Conservation (phyloP, 2,888 invertebrate genomes). For the Pharmacophagus antenor region DNA sequence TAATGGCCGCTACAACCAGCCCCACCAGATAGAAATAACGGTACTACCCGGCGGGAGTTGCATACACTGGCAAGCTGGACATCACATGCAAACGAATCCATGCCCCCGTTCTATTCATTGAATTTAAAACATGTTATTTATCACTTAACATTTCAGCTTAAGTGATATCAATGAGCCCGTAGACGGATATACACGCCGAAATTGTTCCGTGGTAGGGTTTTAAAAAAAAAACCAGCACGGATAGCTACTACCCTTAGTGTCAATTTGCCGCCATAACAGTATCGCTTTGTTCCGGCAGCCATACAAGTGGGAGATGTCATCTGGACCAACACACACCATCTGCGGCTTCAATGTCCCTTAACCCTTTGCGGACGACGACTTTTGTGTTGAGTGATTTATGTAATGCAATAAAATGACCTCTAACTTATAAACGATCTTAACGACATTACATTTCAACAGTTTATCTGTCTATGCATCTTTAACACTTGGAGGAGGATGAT, state of each 20-base stretch:
- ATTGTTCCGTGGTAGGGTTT: too few species aligned
- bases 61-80: too few species aligned
- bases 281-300: background rate
- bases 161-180: too few species aligned
- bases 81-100: background rate
- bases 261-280: background rate
- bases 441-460: too few species aligned
- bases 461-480: too few species aligned
- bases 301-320: background rate
- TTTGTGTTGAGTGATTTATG: background rate
- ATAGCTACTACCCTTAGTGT: background rate
- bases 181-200: background rate
- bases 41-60: constrained; percentile 1
- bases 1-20: constrained; percentile 41
- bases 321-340: background rate
- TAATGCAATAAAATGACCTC: too few species aligned
- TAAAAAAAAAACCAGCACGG: too few species aligned
- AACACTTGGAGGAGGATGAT: too few species aligned
- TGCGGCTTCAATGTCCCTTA: background rate
- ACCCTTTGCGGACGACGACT: too few species aligned
- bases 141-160: background rate
- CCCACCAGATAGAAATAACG: constrained; percentile 33
- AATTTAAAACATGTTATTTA: background rate
- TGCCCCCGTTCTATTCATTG: constrained; percentile 3
- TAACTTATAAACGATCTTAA: too few species aligned